Evolutionary conservation across 2,888 invertebrate genomes (phyloP).

Genomic region (Agrochola lota): DNA sequence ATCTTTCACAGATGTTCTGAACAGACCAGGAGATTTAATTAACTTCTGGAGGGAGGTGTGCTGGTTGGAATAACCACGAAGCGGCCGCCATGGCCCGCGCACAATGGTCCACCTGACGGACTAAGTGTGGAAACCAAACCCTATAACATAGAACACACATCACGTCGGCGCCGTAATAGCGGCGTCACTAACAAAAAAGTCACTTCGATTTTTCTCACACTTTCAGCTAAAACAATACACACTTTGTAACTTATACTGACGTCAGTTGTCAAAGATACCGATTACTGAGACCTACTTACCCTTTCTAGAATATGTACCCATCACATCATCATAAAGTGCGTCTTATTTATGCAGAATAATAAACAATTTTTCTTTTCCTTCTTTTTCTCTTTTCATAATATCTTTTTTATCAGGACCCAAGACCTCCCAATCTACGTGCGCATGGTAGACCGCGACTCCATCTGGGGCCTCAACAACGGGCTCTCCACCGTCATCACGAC

Average conservation of each 20-base stretch:
- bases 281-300: neutral
- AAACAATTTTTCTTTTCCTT: too few species aligned
- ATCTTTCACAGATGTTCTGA: too few species aligned
- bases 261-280: neutral
- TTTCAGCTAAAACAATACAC: constrained; percentile 1
- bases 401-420: constrained; percentile 90
- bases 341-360: too few species aligned
- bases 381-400: too few species aligned
- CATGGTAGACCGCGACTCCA: constrained; percentile 95
- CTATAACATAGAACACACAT: neutral
- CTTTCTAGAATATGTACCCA: neutral
- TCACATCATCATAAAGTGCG: neutral
- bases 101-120: too few species aligned
- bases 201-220: constrained; percentile 3
- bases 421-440: constrained; percentile 93
- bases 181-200: neutral
- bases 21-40: too few species aligned
- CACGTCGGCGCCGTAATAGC: neutral
- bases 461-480: constrained; percentile 93
- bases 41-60: too few species aligned
- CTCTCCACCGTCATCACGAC: constrained; percentile 93
- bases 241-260: constrained; percentile 5
- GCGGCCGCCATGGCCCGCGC: too few species aligned
- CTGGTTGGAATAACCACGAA: too few species aligned
- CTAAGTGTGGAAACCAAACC: too few species aligned